Conservation (phyloP, 2,888 invertebrate species). For the Rotaria sp. region DNA sequence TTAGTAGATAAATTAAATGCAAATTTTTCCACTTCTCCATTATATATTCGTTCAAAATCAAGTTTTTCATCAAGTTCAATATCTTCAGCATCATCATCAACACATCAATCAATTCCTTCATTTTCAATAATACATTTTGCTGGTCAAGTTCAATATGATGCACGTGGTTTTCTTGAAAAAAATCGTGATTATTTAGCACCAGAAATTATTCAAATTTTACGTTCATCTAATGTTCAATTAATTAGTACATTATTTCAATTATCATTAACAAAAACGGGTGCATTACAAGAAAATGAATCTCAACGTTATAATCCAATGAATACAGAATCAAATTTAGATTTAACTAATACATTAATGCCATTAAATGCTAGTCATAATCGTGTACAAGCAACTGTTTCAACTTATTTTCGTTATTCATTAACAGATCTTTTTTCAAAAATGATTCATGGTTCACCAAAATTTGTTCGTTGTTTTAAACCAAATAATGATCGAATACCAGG, state of each 20-base stretch:
- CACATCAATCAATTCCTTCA: constrained; percentile 47
- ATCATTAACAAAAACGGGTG: constrained; percentile 75
- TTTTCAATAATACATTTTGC: constrained; percentile 83
- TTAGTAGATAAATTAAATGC: constrained; percentile 62
- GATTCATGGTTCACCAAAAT: constrained; percentile 72
- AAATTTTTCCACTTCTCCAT: not conserved
- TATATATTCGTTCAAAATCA: constrained; percentile 27
- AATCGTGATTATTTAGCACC: constrained; percentile 83
- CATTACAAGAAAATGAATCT: constrained; percentile 26
- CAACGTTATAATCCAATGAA: not conserved
- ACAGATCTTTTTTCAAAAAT: constrained; percentile 76
- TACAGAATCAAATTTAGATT: not conserved
- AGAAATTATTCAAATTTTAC: constrained; percentile 75
- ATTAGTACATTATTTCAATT: constrained; percentile 73
- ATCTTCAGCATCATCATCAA: constrained; percentile 4
- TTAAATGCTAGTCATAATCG: constrained; percentile 68
- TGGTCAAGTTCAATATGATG: constrained; percentile 72
- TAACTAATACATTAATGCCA: not conserved
- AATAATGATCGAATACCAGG: constrained; percentile 67
- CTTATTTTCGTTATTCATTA: constrained; percentile 74
- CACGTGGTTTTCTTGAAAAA: constrained; percentile 73
- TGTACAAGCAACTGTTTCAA: constrained; percentile 74
- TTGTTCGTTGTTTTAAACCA: constrained; percentile 75
- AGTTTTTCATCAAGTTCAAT: not conserved
- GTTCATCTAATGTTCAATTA: constrained; percentile 62